phyloP scores from a whole-genome alignment of 1,140 invertebrate species.

The Thalassaphorura encarpata region DNA sequence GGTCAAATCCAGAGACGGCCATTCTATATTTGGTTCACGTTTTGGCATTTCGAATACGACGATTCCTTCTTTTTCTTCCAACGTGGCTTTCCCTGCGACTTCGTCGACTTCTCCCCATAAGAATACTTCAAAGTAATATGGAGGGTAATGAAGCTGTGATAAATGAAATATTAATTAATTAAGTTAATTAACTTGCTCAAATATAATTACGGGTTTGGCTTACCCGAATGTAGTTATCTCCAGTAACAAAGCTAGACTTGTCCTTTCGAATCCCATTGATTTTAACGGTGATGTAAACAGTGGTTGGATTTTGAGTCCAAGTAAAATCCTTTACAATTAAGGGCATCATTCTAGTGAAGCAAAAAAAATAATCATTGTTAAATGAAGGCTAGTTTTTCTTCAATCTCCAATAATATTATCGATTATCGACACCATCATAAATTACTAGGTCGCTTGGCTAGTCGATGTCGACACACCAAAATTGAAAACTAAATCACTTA shows the following conservation, averaged over 20 bases:
- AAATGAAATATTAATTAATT: neutral
- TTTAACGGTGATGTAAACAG: slow-evolving; percentile 47
- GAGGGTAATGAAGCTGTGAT: slow-evolving; percentile 21
- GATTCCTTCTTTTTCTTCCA: slow-evolving; percentile 11
- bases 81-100: slow-evolving; percentile 14
- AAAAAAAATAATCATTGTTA: no score
- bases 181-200: neutral
- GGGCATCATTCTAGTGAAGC: slow-evolving; percentile 49
- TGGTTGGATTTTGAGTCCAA: slow-evolving; percentile 52
- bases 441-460: no score
- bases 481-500: neutral
- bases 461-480: no score
- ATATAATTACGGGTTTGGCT: slow-evolving; percentile 1
- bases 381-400: no score
- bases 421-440: no score
- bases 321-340: slow-evolving; percentile 56
- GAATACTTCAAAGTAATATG: slow-evolving; percentile 25
- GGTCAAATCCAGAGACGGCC: slow-evolving; percentile 4
- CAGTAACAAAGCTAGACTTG: slow-evolving; percentile 52
- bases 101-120: slow-evolving; percentile 20
- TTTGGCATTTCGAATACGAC: slow-evolving; percentile 19
- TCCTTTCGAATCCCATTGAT: slow-evolving; percentile 42
- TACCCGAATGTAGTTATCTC: slow-evolving; percentile 52
- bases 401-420: no score
- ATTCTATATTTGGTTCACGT: slow-evolving; percentile 2